Evolutionary conservation across 2,113 vertebrate genomes (phyloP), one percentile per base, ranked within the genome.

Genomic region (Mugil cephalus): DNA sequence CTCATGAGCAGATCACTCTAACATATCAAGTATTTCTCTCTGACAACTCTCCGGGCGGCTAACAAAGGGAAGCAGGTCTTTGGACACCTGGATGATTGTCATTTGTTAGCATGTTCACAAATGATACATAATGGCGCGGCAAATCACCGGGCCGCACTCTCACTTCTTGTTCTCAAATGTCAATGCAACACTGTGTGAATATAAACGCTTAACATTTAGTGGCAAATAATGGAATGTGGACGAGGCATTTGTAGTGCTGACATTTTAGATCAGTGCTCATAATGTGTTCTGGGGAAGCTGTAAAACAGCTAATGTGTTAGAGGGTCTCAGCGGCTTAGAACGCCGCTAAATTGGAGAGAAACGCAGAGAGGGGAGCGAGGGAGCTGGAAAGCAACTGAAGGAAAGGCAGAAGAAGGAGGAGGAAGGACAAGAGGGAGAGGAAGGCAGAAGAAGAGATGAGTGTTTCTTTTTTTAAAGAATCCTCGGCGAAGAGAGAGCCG

Each of bases 241-340:
- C 73, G 79, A 89, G 88, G 80, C 85, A 91, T 93, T 91, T 93
- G 88, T 83, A 82, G 88, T 69, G 85, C 83, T 93, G 91, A 92
- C 89, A 94, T 94, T 92, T 93, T 84, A 91, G 82, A 93, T 93
- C 87, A 87, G 85, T 62, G 81, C 84, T 85, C 83, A 79, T 91
- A 88, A 90, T 90, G 85, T 89, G 89, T 89, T 88, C 70, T 68
- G 89, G 78, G 73, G 79, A 88, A 88, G 80, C 79, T 80, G 84
- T 89, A 83, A 84, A 92, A 92, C 50, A 79, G 75, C 83, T 87
- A 91, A 93, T 92, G 89, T 80, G 76, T 87, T 39, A 48, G 69
- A 84, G 68, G 53, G 85, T 87, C 87, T 89, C 83, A 38, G 67
- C 51, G 53, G 84, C 82, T 79, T 82, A 38, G 56, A 85, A 78